These are phyloP conservation scores for Mellilla xanthometata DNA, from an alignment of 2,888 invertebrate species.

Conservation along the genomic window DNA sequence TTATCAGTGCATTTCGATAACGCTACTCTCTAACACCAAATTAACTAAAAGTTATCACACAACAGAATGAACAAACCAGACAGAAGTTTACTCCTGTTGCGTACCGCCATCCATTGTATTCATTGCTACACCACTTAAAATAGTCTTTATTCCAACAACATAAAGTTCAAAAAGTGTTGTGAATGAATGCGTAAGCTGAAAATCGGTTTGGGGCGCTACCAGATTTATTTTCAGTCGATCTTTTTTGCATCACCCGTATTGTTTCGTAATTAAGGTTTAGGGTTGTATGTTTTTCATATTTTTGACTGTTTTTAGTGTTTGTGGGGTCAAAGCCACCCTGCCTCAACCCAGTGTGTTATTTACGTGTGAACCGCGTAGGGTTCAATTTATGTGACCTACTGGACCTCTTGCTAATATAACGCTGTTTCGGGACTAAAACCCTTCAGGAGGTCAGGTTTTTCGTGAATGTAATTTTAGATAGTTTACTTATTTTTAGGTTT, in stretches of 20 bases:
- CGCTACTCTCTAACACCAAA: conserved; percentile 38
- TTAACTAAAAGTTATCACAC: conserved; percentile 57
- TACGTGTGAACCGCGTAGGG: conserved; percentile 80
- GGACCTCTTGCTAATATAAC: conserved; percentile 78
- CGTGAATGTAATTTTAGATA: conserved; percentile 19
- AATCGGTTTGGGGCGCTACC: conserved; percentile 22
- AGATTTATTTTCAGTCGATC: conserved; percentile 4
- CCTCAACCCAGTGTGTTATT: conserved; percentile 79
- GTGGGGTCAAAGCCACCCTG: conserved; percentile 54
- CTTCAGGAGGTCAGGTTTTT: conserved; percentile 50
- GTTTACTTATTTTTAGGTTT: conserved; percentile 17
- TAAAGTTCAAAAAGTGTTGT: conserved; percentile 36
- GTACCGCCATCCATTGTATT: conserved; percentile 69
- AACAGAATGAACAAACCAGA: conserved; percentile 72
- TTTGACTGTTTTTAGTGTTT: conserved; percentile 11
- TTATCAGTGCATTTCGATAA: background rate
- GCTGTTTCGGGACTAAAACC: conserved; percentile 58
- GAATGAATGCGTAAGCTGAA: conserved; percentile 28
- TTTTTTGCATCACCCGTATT: background rate
- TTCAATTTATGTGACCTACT: conserved; percentile 83
- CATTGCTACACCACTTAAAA: conserved; percentile 37
- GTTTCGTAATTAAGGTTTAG: conserved; percentile 10
- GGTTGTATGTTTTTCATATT: conserved; percentile 4
- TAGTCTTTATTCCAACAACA: conserved; percentile 32
- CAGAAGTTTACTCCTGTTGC: conserved; percentile 75